A percentile compares a stretch with the other conserved stretches of the same genome.
phyloP scores from a whole-genome alignment of 2,888 invertebrate genomes.

The Pachymerium ferrugineum region DNA sequence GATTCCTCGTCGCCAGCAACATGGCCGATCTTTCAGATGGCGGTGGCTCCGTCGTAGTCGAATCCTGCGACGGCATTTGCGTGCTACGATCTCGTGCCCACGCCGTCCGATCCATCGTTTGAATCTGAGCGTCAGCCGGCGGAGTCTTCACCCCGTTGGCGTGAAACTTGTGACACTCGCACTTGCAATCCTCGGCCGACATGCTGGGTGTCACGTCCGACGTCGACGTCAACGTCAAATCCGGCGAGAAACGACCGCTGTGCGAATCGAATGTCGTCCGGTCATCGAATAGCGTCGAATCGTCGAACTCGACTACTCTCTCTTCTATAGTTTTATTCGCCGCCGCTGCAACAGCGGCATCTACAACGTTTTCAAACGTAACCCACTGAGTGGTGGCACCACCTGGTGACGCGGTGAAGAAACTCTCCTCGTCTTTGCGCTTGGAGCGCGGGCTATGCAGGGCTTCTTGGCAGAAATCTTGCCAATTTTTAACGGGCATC shows the following conservation, averaged over 20 bases:
- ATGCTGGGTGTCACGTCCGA: no score
- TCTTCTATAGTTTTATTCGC: no score
- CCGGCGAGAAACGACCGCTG: not conserved
- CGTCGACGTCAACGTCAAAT: not conserved
- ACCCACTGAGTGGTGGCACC: conserved; percentile 2
- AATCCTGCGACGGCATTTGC: conserved; percentile 9
- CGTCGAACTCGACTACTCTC: no score
- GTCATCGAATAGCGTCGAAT: no score
- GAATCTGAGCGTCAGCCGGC: not conserved
- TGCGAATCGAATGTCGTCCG: no score
- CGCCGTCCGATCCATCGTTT: not conserved
- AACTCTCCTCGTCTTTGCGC: conserved; percentile 38
- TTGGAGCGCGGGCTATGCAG: conserved; percentile 50
- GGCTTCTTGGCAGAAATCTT: conserved; percentile 51
- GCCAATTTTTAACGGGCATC: conserved; percentile 50
- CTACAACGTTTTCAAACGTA: conserved; percentile 26
- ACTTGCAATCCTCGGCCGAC: conserved; percentile 15
- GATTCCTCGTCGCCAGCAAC: not conserved
- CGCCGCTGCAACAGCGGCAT: no score
- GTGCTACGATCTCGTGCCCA: not conserved
- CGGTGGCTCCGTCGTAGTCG: not conserved
- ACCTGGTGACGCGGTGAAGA: not conserved
- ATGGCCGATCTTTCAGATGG: not conserved
- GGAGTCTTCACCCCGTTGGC: not conserved
- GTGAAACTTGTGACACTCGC: conserved; percentile 9